Conservation (phyloP, 2,113 vertebrate genomes). For the Apistogramma diplotaenia region DNA sequence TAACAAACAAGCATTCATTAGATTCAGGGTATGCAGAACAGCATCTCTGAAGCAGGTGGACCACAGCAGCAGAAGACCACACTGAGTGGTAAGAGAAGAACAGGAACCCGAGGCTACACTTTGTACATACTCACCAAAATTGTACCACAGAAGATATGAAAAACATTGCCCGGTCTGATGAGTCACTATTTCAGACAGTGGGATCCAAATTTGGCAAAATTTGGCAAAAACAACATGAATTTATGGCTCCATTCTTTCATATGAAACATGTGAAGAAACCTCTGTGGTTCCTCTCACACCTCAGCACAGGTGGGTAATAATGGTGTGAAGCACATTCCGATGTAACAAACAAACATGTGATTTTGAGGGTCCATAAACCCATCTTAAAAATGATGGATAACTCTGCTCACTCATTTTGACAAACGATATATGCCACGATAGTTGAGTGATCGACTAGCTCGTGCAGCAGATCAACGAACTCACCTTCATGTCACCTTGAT, state of each 20-base stretch:
- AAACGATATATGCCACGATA: neutral
- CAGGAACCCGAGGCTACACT: too few relatives aligned
- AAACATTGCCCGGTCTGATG: neutral
- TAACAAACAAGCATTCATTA: too few relatives aligned
- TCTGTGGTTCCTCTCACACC: neutral
- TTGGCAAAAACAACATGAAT: too few relatives aligned
- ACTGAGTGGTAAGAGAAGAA: too few relatives aligned
- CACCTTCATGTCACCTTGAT: neutral
- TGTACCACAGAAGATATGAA: accelerated
- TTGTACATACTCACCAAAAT: too few relatives aligned
- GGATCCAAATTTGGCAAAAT: too few relatives aligned
- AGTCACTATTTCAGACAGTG: neutral
- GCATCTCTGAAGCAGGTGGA: too few relatives aligned
- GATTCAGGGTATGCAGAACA: too few relatives aligned
- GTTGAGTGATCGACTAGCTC: neutral
- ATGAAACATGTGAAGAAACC: neutral
- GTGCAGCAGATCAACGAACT: neutral
- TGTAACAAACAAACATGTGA: neutral
- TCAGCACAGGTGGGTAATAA: neutral
- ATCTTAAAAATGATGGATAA: neutral
- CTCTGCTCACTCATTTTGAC: neutral
- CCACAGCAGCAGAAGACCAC: too few relatives aligned
- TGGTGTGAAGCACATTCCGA: neutral
- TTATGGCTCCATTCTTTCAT: neutral
- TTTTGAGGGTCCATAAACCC: neutral